Conservation (phyloP, 2,113 vertebrate species). For the Turnix velox region DNA sequence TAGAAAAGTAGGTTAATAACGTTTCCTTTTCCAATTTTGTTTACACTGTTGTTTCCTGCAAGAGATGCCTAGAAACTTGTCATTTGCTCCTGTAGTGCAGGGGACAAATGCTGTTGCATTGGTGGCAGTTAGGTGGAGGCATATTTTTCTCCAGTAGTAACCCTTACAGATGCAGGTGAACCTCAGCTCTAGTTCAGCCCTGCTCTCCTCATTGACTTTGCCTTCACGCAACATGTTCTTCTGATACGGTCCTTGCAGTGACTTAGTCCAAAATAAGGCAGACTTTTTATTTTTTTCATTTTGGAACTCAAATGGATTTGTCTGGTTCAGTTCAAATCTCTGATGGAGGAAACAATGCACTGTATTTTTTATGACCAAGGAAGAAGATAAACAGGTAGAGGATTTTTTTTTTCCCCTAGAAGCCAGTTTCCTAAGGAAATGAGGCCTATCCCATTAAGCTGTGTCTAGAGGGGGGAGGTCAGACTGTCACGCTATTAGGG, state of each 20-base stretch:
- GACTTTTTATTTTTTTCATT: background rate
- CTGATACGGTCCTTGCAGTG: background rate
- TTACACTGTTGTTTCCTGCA: background rate
- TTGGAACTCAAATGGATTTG: background rate
- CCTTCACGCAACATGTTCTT: background rate
- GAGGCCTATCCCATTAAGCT: background rate
- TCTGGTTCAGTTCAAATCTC: background rate
- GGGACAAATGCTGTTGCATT: background rate
- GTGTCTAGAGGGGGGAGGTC: background rate
- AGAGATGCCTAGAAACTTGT: background rate
- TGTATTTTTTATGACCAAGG: background rate
- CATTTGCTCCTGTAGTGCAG: background rate
- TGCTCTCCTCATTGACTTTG: background rate
- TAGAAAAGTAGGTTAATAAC: background rate
- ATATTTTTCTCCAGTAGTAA: background rate
- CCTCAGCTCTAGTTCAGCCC: background rate
- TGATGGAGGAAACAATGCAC: background rate
- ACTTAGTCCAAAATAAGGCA: background rate
- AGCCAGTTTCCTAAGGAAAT: constrained; percentile 52
- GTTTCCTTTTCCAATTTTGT: background rate
- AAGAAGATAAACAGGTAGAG: background rate
- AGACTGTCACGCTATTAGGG: background rate
- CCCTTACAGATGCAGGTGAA: background rate
- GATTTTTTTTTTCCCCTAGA: background rate
- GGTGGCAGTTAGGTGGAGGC: background rate